These are phyloP conservation scores for Plecturocebus donacophilus DNA, from an alignment of 2,113 vertebrate species.

Conservation along the genomic window DNA sequence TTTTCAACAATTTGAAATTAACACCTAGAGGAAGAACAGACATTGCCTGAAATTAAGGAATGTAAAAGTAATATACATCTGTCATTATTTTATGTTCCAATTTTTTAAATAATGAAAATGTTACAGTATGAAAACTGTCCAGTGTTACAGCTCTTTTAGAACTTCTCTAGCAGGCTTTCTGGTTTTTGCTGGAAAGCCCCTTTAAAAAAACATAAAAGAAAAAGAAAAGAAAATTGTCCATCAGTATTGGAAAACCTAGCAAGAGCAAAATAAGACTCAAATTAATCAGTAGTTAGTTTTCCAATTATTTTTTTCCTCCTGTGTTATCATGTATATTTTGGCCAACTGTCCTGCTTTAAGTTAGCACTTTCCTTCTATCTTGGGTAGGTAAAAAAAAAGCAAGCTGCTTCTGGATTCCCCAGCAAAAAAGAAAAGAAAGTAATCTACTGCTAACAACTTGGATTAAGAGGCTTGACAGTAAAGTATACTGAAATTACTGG, in stretches of 20 bases:
- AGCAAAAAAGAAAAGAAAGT: background rate
- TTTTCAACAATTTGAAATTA: slow-evolving; percentile 14
- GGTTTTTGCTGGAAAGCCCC: no score
- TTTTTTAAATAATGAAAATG: background rate
- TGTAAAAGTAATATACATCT: background rate
- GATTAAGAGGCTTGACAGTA: slow-evolving; percentile 22
- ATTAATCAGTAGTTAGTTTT: background rate
- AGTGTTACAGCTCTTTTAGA: no score
- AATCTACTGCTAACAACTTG: background rate
- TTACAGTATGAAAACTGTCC: background rate
- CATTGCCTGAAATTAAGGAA: background rate
- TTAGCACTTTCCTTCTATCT: background rate
- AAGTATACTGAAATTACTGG: background rate
- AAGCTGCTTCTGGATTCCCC: background rate
- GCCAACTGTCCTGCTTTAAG: background rate
- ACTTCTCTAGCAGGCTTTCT: no score
- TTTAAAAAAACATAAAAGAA: no score
- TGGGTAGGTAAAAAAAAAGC: background rate
- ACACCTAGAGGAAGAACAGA: background rate
- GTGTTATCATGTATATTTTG: background rate
- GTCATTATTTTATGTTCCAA: slow-evolving; percentile 7
- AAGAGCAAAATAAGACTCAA: slow-evolving; percentile 24
- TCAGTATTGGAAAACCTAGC: background rate
- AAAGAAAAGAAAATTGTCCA: background rate
- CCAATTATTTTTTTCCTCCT: background rate